These are phyloP conservation scores for Hoplostethus mediterraneus DNA, from an alignment of 2,797 vertebrate species.

Conservation along the genomic window DNA sequence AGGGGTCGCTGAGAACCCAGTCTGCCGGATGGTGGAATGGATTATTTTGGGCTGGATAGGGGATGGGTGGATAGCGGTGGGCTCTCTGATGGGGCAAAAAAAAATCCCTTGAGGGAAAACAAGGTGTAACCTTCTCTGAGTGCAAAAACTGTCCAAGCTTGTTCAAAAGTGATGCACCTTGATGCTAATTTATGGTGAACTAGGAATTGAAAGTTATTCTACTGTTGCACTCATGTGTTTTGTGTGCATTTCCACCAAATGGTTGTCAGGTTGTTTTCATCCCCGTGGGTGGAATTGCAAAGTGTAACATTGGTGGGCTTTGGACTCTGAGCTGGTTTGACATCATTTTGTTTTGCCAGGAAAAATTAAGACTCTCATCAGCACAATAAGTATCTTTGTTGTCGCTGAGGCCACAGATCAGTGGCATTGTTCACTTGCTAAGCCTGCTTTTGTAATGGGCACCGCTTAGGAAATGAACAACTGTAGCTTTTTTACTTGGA, in stretches of 20 bases:
- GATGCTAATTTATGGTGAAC: no score
- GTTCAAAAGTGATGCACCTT: no score
- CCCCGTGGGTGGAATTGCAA: slow-evolving; percentile 9
- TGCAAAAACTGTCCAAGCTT: background rate
- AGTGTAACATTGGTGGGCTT: slow-evolving; percentile 9
- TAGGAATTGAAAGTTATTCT: no score
- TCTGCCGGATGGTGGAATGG: slow-evolving; percentile 34
- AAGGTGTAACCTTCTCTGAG: no score
- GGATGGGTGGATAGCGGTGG: slow-evolving; percentile 11
- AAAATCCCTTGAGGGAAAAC: no score
- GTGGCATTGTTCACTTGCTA: slow-evolving; percentile 36
- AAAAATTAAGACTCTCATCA: slow-evolving; percentile 33
- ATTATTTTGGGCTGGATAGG: slow-evolving; percentile 44
- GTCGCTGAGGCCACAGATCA: slow-evolving; percentile 29
- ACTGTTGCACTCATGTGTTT: background rate
- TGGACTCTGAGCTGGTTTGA: slow-evolving; percentile 24
- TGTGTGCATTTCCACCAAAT: background rate
- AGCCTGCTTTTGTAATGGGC: slow-evolving; percentile 39
- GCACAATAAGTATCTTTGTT: slow-evolving; percentile 47
- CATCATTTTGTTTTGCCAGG: slow-evolving; percentile 18
- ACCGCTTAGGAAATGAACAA: slow-evolving; percentile 32
- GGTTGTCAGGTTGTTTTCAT: background rate
- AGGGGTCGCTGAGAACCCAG: slow-evolving; percentile 54
- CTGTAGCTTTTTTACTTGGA: slow-evolving; percentile 26
- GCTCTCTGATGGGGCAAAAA: background rate